Base-by-base conservation (phyloP, 2,888 invertebrate species). In the Empis stercorea region DNA sequence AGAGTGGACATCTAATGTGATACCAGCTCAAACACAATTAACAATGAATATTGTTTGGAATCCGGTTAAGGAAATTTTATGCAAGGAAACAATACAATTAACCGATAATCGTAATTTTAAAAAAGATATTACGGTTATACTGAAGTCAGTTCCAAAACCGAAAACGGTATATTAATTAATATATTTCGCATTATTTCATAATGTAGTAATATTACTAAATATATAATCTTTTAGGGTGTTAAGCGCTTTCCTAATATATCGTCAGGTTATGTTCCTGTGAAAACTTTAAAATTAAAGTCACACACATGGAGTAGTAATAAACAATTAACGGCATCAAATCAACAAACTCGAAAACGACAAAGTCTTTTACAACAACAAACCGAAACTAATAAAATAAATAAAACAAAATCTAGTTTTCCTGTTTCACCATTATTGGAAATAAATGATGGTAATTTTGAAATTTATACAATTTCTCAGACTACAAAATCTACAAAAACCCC, bases 51-150 rank as follows among this genome's bases (percentile, higher is more conserved):
- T 86, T 57, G 61, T 64, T 16, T 86, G 86, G 86, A 74, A 65
- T 9, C 85, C 86, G 0, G 62, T 59, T 14, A 70, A 74, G 53
- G 73, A 72, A 30, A 76, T 76, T 9, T 72, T 76, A 4, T 74
- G 78, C 59, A 71, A 81, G 51, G 80, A 83, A 56, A 75, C 74
- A 1, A 65, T 80, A 34, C 75, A 82, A 46, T 71, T 85, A 42
- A 73, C 74, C 2, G 80, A 81, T 64, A 76, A 74, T 50, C 73
- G 74, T 47, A 73, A 78, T 53, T 76, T 81, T 44, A 74, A 78
- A 59, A 80, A 79, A 67, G 81, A 84, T 59, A 73, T 84, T 5
- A 72, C 77, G 53, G 66, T 83, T 5, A 73, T 78, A 9, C 71
- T 81, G 14, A 82, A 81, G 61, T 75, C 80, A 43, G 58, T 74